A percentile compares a stretch with the other conserved stretches of the same genome.
Evolutionary conservation across 2,797 vertebrate species (phyloP).

Genomic region (Euthynnus affinis): DNA sequence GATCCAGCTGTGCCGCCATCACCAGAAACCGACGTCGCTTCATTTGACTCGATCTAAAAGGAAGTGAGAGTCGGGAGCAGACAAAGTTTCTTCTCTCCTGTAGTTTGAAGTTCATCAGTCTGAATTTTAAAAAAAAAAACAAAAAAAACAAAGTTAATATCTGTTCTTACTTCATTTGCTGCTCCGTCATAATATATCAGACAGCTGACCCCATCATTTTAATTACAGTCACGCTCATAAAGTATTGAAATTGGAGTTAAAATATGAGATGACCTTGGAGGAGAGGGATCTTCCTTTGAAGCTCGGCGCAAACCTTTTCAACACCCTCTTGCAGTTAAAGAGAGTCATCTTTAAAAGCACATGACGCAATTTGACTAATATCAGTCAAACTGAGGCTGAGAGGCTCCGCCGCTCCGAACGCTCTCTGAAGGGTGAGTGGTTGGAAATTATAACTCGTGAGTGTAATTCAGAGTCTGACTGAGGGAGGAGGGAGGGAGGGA

Average conservation of each 20-base stretch:
- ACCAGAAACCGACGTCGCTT: too few relatives aligned
- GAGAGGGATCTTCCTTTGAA: conserved; percentile 62
- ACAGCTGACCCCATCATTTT: conserved; percentile 52
- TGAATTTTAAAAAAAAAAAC: background rate
- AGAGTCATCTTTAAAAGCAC: conserved; percentile 73
- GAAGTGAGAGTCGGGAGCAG: too few relatives aligned
- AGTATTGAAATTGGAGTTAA: conserved; percentile 66
- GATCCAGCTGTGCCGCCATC: too few relatives aligned
- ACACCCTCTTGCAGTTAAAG: conserved; percentile 62
- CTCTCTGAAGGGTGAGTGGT: conserved; percentile 47
- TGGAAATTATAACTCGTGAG: conserved; percentile 48
- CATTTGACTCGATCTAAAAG: too few relatives aligned
- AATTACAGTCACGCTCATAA: conserved; percentile 64
- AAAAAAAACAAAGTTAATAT: conserved; percentile 22
- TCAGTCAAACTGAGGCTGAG: conserved; percentile 55
- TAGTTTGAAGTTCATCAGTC: conserved; percentile 13
- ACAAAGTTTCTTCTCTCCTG: background rate
- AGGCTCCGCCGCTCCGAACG: conserved; percentile 12
- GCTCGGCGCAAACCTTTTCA: conserved; percentile 40
- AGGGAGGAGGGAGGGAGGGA: too few relatives aligned
- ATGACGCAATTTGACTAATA: conserved; percentile 76
- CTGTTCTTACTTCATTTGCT: conserved; percentile 9
- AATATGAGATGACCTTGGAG: conserved; percentile 66
- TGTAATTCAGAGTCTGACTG: conserved; percentile 42
- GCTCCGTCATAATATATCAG: conserved; percentile 47